phyloP scores from a whole-genome alignment of 2,888 invertebrate genomes.

The Clistopyga incitator region DNA sequence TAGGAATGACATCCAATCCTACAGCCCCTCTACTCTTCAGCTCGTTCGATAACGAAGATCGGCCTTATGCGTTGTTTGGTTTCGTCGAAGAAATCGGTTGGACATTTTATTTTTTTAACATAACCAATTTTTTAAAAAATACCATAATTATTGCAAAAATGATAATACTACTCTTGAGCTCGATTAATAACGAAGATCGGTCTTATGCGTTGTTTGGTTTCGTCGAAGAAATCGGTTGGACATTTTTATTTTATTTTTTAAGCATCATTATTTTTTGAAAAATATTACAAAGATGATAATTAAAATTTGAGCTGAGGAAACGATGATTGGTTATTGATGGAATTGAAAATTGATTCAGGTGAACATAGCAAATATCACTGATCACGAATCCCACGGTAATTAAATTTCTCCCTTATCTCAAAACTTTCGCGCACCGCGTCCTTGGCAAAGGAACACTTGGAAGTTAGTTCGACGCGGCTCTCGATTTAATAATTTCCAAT shows the following conservation, averaged over 20 bases:
- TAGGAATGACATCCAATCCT: conserved; percentile 80
- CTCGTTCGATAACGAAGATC: conserved; percentile 69
- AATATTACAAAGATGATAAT: not conserved
- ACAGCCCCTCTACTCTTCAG: conserved; percentile 69
- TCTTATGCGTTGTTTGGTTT: conserved; percentile 20
- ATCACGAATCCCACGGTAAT: not conserved
- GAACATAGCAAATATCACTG: not conserved
- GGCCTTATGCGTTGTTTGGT: conserved; percentile 30
- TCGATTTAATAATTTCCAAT: conserved; percentile 63
- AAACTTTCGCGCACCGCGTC: conserved; percentile 14
- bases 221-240: not conserved
- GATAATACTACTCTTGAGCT: conserved; percentile 66
- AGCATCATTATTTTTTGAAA: not conserved
- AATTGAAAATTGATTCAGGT: not conserved
- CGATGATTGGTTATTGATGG: not conserved
- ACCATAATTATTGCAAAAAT: too few species aligned
- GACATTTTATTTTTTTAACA: not conserved
- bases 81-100: not conserved
- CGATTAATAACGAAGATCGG: conserved; percentile 69
- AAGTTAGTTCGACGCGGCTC: conserved; percentile 11
- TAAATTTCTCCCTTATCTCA: conserved; percentile 2
- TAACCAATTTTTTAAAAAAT: too few species aligned
- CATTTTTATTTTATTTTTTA: not conserved
- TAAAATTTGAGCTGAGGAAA: not conserved
- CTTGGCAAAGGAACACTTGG: not conserved